Base-by-base conservation (phyloP, 2,888 invertebrate species). In the Colostygia pectinataria region DNA sequence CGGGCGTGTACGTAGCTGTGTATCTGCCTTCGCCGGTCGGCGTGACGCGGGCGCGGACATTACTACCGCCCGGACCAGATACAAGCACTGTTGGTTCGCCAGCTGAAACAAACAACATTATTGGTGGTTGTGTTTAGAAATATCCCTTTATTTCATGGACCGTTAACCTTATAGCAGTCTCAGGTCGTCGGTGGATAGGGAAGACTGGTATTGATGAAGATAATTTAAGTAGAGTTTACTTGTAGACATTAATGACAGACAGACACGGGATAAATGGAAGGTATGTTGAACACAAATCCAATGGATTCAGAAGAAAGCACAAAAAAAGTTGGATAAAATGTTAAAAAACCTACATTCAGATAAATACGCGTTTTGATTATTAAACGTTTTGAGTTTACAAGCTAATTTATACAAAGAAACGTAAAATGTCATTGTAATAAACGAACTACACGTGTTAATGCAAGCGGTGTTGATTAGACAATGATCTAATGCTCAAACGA, bases 21-120 rank as follows among this genome's bases (percentile, higher is more conserved):
- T 95, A 94, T n/a, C 93, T 92, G 14, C 95, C 94, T 2, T 91
- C 91, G 24, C 94, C 92, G 34, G 91, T 75, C 9, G 92, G 82
- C 0, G 92, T 92, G 5, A 97, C 83, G 47, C 94, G 94, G 1
- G 95, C 93, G 0, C 95, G 94, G 1, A 97, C 91, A 48, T 93
- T 94, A 63, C 94, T 94, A 0, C 96, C 97, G n/a, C 95, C 94
- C 0, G 98, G 97, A 0, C 97, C 95, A 0, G 95, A 93, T 0
- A 96, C 94, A 68, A 94, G 93, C 0, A 95, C 92, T 59, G 94
- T 93, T 1, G 94, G 94, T 62, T 94, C 94, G 10, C 91, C 89
- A 24, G 92, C 92, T 92, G 68, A 7, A 47, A 52, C 25, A 14
- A 45, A 25, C 2, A 15, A 5, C 4, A 24, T 15, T 15, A 15